These are phyloP conservation scores for Pogonomyrmex barbatus DNA, from an alignment of 1,140 invertebrate genomes.

Conservation along the genomic window DNA sequence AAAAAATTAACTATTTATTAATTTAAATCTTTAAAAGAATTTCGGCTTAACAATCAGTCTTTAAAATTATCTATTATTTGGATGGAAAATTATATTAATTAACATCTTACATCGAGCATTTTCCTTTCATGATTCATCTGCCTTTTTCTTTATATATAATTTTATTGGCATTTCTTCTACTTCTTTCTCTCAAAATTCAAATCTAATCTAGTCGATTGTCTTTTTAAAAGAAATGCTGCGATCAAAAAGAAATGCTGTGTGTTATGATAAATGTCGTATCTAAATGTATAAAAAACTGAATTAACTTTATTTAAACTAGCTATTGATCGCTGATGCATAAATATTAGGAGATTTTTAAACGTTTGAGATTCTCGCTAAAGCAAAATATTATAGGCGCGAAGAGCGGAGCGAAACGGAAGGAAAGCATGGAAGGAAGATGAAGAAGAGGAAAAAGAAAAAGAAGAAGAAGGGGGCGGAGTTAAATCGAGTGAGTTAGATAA, in stretches of 20 bases:
- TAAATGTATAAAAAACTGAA: background rate
- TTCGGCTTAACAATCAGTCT: background rate
- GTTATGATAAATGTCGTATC: background rate
- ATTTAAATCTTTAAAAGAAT: background rate
- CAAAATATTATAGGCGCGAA: conserved; percentile 1
- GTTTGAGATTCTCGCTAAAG: background rate
- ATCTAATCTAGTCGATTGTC: too few relatives aligned
- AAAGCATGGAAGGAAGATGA: conserved; percentile 35
- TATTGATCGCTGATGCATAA: background rate
- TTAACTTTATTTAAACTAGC: background rate
- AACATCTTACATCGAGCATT: background rate
- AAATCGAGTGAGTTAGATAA: conserved; percentile 77
- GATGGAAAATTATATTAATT: background rate
- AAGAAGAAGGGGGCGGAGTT: conserved; percentile 62
- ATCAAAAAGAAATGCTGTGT: background rate
- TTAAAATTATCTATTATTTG: background rate
- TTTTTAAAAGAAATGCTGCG: too few relatives aligned
- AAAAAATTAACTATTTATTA: background rate
- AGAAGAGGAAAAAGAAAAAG: conserved; percentile 52
- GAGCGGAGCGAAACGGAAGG: conserved; percentile 37
- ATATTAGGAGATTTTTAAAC: background rate
- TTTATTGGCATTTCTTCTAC: too few relatives aligned
- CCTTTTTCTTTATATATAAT: background rate
- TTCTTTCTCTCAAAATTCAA: too few relatives aligned
- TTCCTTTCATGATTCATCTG: background rate